Evolutionary conservation across 2,797 vertebrate species (phyloP).

Genomic region (Thamnophis elegans): DNA sequence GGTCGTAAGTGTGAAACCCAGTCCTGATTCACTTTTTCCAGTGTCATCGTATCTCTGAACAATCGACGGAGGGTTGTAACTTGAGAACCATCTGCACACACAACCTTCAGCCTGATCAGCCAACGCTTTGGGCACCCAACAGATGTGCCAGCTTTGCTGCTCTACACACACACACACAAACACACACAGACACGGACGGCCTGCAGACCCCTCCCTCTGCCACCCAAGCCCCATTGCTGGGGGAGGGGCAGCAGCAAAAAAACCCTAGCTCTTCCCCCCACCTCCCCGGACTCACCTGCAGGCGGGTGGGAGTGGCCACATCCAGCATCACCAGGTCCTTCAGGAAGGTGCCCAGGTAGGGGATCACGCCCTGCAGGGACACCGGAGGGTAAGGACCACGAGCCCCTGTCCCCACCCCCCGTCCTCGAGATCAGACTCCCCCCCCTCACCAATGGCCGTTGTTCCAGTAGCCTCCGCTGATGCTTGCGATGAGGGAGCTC

Average conservation of each 20-base stretch:
- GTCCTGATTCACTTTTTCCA: too few species aligned
- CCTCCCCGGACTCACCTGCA: constrained; percentile 73
- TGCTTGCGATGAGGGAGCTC: constrained; percentile 70
- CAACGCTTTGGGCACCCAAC: neutral
- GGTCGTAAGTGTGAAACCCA: too few species aligned
- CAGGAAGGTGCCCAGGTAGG: constrained; percentile 91
- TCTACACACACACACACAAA: too few species aligned
- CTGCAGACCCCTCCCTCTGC: neutral
- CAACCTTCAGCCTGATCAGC: neutral
- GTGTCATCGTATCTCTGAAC: too few species aligned
- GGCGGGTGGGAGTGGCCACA: constrained; percentile 84
- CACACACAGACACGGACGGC: too few species aligned
- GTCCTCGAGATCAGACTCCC: too few species aligned
- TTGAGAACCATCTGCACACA: neutral
- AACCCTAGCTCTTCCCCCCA: neutral
- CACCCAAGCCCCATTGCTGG: neutral
- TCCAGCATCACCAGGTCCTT: constrained; percentile 93
- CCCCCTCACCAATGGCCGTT: constrained; percentile 66
- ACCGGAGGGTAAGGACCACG: neutral
- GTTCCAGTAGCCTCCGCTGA: constrained; percentile 54
- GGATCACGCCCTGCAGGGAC: constrained; percentile 82
- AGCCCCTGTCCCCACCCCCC: neutral
- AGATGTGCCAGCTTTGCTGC: neutral
- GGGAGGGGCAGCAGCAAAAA: neutral
- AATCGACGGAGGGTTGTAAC: too few species aligned